Base-by-base conservation (phyloP, 2,888 invertebrate species). In the Macrosoma leucophasiata region DNA sequence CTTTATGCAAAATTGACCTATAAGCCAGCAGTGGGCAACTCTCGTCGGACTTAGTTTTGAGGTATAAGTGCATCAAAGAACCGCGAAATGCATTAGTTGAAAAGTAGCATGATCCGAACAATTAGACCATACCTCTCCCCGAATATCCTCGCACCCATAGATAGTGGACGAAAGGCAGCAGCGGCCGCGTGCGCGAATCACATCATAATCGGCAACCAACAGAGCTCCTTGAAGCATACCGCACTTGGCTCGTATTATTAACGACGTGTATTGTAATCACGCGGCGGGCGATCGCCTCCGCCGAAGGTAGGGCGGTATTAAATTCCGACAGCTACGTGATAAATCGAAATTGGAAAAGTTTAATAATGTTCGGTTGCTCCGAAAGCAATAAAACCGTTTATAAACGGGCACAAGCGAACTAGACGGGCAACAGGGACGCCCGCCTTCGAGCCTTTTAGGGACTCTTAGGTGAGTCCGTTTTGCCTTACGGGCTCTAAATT, bases 331-430 rank as follows among this genome's bases (percentile, higher is more conserved):
- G 82, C 84, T 84, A 84, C 84, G 84, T 84, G 84, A 84, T 84
- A 84, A 84, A 84, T 84, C 84, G 84, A 84, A 84, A 84, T 84
- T 84, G 84, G 84, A 84, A 84, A 84, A 84, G 84, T 84, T 84
- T 84, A 84, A 84, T 84, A 84, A 84, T 84, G 84, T 84, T 84
- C 84, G 82, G 82, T 82, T 82, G 82, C 84, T 82, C 82, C 82
- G 81, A 82, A 82, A 81, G 84, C 84, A 84, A 84, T 84, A 84
- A 84, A 84, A 84, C 78, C 84, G 84, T 84, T 84, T 84, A 84
- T 81, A 84, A 82, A 81, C 81, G 84, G 82, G 82, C 78, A 70
- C 75, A 76, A 74, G 82, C 76, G 78, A 78, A 75, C 78, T 79
- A 79, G 77, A 78, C 81, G 78, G 74, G 74, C 63, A 67, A 69